A percentile compares a stretch with the other conserved stretches of the same genome.
These are phyloP conservation scores for Microcebus tavaratra DNA, from an alignment of 2,113 vertebrate genomes.

Conservation along the genomic window DNA sequence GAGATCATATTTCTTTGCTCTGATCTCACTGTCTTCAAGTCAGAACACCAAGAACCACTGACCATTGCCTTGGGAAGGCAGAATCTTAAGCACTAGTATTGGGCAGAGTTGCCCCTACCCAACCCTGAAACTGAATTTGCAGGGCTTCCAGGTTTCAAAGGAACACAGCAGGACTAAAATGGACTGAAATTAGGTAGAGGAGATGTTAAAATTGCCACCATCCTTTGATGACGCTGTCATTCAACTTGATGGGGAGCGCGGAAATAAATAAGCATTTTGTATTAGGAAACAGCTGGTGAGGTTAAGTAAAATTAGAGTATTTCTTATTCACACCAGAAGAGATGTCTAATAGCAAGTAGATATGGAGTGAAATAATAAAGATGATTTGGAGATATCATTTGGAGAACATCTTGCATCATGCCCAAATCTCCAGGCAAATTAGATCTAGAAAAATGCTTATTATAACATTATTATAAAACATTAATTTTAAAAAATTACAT, in stretches of 20 bases:
- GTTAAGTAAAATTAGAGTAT: not conserved
- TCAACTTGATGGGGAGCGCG: not conserved
- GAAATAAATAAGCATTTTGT: not conserved
- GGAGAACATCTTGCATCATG: not conserved
- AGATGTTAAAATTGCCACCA: not conserved
- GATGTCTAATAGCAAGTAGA: not conserved
- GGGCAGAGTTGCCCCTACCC: not conserved
- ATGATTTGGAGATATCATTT: not conserved
- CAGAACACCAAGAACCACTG: not conserved
- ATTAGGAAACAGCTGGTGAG: not conserved
- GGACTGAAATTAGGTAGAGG: not conserved
- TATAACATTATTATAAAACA: not conserved
- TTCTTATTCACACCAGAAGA: not conserved
- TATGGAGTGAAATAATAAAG: not conserved
- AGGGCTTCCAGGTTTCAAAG: not conserved
- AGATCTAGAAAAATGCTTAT: not conserved
- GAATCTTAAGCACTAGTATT: not conserved
- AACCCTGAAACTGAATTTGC: not conserved
- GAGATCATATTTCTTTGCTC: not conserved
- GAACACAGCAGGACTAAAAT: not conserved
- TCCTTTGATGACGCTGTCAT: not conserved
- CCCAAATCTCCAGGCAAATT: not conserved
- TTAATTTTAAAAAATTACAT: not conserved
- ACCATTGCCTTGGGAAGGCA: not conserved
- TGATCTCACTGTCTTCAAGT: not conserved